Percentiles rank a stretch among this genome's conserved stretches.
phyloP scores from a whole-genome alignment of 2,888 invertebrate species.

The Amblyjoppa fuscipennis region DNA sequence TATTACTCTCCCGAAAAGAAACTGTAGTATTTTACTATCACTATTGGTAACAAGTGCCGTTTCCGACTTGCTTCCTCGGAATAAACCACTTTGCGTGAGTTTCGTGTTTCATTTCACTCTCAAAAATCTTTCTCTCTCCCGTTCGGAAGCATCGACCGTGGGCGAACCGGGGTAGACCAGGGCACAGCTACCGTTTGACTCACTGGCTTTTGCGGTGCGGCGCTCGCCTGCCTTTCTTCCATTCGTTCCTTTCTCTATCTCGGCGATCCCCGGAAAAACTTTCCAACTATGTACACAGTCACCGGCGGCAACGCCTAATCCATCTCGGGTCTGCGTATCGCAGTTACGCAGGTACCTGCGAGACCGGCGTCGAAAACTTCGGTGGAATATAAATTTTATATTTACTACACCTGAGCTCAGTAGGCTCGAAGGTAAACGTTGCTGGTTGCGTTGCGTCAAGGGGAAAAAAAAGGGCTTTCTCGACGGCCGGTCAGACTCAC shows the following conservation, averaged over 20 bases:
- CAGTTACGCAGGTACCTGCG: conserved; percentile 49
- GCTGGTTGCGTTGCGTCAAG: conserved; percentile 15
- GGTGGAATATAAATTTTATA: conserved; percentile 56
- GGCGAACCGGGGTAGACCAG: conserved; percentile 50
- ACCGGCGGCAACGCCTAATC: conserved; percentile 30
- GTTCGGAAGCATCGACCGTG: conserved; percentile 53
- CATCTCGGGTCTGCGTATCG: conserved; percentile 27
- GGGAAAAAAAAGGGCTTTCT: conserved; percentile 21
- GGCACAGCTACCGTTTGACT: conserved; percentile 65
- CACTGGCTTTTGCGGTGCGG: conserved; percentile 61
- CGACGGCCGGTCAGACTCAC: background rate
- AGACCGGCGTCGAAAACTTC: conserved; percentile 28
- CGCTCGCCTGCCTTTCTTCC: conserved; percentile 54
- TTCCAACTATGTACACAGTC: conserved; percentile 32
- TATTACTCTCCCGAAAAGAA: background rate
- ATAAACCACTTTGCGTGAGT: conserved; percentile 32
- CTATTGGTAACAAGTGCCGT: conserved; percentile 13
- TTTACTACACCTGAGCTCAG: conserved; percentile 33
- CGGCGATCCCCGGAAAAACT: conserved; percentile 49
- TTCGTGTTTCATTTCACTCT: background rate
- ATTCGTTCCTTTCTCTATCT: conserved; percentile 42
- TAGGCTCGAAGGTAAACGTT: background rate
- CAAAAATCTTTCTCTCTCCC: background rate
- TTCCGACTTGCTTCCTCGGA: background rate
- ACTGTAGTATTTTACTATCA: background rate